These are phyloP conservation scores for Eucera pruinosa DNA, from an alignment of 2,888 invertebrate genomes.

Conservation along the genomic window DNA sequence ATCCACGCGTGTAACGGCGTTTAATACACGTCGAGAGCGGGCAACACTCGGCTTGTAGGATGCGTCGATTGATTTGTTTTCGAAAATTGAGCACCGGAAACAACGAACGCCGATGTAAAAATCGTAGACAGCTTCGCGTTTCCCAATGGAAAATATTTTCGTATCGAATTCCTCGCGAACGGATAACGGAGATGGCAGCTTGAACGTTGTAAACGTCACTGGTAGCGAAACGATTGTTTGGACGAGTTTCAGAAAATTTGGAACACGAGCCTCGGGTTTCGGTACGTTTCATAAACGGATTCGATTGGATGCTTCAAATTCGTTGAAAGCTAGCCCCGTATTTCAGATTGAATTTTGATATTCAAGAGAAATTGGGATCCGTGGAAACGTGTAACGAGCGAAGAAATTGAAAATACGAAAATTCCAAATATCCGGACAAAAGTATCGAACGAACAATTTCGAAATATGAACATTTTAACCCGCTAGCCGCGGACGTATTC, in stretches of 20 bases:
- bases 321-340: no score
- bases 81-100: slow-evolving; percentile 32
- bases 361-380: no score
- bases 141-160: slow-evolving; percentile 19
- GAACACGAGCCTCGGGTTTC: background rate
- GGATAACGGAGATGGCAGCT: background rate
- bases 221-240: background rate
- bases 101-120: slow-evolving; percentile 20
- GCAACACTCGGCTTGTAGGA: slow-evolving; percentile 6
- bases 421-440: no score
- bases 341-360: no score
- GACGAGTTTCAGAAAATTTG: background rate
- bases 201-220: slow-evolving; percentile 18
- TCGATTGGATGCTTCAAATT: background rate
- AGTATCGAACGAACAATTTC: no score
- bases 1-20: slow-evolving; percentile 22
- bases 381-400: no score
- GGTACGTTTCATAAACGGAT: background rate
- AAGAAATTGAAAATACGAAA: no score
- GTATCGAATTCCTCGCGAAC: background rate
- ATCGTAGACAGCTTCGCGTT: slow-evolving; percentile 3
- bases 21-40: slow-evolving; percentile 40
- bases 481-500: no score
- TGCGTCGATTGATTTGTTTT: slow-evolving; percentile 41
- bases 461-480: no score